Evolutionary conservation across 2,888 invertebrate genomes (phyloP).

Genomic region (Metacarcinus magister): DNA sequence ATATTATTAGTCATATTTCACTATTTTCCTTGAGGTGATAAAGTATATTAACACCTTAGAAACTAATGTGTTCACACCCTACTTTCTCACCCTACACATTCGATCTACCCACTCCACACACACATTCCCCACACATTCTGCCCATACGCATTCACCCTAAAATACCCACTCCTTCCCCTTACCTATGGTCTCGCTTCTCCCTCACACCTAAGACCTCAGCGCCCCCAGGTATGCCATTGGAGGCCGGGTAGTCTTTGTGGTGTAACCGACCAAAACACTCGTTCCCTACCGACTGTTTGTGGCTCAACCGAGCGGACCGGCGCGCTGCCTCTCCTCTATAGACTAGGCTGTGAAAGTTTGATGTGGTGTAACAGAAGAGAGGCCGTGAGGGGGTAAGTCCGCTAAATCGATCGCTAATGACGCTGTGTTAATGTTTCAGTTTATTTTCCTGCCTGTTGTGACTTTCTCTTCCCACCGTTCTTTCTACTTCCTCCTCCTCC

Average conservation of each 20-base stretch:
- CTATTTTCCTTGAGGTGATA: too few relatives aligned
- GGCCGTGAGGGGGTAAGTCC: not conserved
- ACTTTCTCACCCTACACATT: not conserved
- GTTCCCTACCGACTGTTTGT: not conserved
- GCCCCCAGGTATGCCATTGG: not conserved
- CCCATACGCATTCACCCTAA: not conserved
- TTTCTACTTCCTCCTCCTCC: not conserved
- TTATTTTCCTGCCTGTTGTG: not conserved
- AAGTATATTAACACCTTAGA: not conserved
- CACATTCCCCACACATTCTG: not conserved
- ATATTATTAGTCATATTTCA: too few relatives aligned
- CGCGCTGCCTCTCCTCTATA: not conserved
- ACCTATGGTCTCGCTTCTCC: not conserved
- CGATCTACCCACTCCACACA: not conserved
- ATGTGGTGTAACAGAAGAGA: constrained; percentile 30
- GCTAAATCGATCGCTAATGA: constrained; percentile 26
- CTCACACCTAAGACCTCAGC: not conserved
- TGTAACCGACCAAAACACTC: constrained; percentile 60
- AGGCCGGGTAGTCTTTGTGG: not conserved
- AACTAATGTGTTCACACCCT: not conserved
- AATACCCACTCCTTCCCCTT: not conserved
- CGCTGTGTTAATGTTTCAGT: not conserved
- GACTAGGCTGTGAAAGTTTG: constrained; percentile 32
- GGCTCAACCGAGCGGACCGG: constrained; percentile 11
- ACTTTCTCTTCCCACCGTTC: not conserved